Percentiles rank a stretch among this genome's conserved stretches.
These are phyloP conservation scores for Coremacera marginata DNA, from an alignment of 2,888 invertebrate genomes.

Conservation along the genomic window DNA sequence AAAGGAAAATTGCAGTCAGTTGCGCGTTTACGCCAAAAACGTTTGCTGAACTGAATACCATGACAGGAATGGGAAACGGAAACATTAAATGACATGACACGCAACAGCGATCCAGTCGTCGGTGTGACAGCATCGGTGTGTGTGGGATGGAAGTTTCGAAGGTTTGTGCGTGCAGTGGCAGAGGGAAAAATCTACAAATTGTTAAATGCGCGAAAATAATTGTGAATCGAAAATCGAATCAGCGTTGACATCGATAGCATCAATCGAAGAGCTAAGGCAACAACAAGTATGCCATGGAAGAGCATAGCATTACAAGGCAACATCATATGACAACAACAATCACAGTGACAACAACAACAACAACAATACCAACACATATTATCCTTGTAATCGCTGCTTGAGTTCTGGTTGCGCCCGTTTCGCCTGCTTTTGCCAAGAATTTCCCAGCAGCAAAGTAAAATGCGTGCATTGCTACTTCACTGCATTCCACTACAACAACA, in stretches of 20 bases:
- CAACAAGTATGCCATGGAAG: not conserved
- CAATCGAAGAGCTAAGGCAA: not conserved
- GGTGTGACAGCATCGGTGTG: not conserved
- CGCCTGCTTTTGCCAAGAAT: no score
- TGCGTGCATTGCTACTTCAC: not conserved
- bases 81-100: constrained; percentile 48
- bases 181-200: constrained; percentile 44
- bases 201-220: constrained; percentile 51
- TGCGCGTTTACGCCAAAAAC: constrained; percentile 9
- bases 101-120: not conserved
- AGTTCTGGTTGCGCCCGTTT: no score
- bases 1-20: constrained; percentile 9
- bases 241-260: constrained; percentile 47
- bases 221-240: constrained; percentile 54
- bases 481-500: not conserved
- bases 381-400: not conserved
- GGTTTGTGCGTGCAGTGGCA: not conserved
- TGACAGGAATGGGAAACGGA: constrained; percentile 45
- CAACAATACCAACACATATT: not conserved
- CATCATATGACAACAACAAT: not conserved
- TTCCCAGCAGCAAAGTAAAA: not conserved
- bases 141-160: not conserved
- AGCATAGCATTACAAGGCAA: not conserved
- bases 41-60: constrained; percentile 6
- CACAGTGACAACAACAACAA: not conserved